Conservation (phyloP, 2,888 invertebrate genomes). For the Polietes domitor region DNA sequence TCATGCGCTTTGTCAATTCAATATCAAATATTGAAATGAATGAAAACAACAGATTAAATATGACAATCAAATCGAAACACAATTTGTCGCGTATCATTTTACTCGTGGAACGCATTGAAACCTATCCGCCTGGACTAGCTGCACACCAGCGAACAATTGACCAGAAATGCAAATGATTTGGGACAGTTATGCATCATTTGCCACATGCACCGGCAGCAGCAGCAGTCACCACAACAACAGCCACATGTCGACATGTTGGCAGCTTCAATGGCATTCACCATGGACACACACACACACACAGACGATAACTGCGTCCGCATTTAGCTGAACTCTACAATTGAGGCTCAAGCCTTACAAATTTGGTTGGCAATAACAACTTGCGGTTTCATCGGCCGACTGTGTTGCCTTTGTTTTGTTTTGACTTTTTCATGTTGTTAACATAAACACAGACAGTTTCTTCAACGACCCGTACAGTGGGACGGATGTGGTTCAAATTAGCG, state of each 20-base stretch:
- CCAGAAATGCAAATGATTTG: neutral
- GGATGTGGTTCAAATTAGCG: no score
- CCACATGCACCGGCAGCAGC: slow-evolving; percentile 16
- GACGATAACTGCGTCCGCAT: neutral
- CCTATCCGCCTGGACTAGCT: neutral
- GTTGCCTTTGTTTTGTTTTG: no score
- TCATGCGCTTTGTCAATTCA: neutral
- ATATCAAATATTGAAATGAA: neutral
- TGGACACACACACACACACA: neutral
- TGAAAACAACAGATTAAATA: neutral
- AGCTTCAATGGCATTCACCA: slow-evolving; percentile 19
- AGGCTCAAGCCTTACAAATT: slow-evolving; percentile 59
- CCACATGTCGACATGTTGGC: slow-evolving; percentile 13
- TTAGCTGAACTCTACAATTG: neutral
- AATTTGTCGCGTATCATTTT: neutral
- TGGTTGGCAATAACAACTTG: slow-evolving; percentile 46
- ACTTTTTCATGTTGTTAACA: no score
- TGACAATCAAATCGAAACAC: neutral
- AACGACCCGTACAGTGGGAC: no score
- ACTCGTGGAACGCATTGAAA: neutral
- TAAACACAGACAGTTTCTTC: no score
- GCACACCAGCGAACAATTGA: neutral
- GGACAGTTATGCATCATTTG: slow-evolving; percentile 34
- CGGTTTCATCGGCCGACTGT: slow-evolving; percentile 31
- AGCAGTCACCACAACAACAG: neutral